Conservation (phyloP, 2,797 vertebrate species). For the Miichthys miiuy region DNA sequence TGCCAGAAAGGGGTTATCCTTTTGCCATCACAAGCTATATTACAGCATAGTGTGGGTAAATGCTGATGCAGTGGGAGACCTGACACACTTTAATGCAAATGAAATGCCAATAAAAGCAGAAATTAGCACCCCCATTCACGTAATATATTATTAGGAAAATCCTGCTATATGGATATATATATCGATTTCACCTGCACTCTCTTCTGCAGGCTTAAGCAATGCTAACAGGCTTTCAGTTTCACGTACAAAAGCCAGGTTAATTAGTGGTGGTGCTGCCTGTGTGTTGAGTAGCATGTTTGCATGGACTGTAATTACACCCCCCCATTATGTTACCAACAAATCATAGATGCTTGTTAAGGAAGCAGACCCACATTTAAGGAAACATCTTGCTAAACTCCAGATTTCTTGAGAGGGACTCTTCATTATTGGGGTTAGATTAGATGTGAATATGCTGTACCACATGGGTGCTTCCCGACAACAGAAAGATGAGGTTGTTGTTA, state of each 20-base stretch:
- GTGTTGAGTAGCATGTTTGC: constrained; percentile 21
- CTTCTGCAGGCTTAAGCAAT: neutral
- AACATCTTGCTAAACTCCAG: constrained; percentile 9
- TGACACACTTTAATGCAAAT: constrained; percentile 1
- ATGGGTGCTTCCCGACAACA: constrained; percentile 2
- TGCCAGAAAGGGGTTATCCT: constrained; percentile 14
- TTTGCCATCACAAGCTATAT: constrained; percentile 18
- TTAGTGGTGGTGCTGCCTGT: constrained; percentile 27
- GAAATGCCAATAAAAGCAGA: constrained; percentile 16
- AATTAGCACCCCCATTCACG: neutral
- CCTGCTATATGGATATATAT: neutral
- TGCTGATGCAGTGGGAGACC: neutral
- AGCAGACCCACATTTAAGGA: constrained; percentile 5
- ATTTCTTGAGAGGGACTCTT: neutral
- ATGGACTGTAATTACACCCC: constrained; percentile 33
- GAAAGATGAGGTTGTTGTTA: neutral
- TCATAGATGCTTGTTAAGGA: constrained; percentile 24
- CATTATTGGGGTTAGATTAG: neutral
- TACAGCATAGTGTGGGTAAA: constrained; percentile 3
- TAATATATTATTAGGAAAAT: neutral
- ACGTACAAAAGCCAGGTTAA: constrained; percentile 41
- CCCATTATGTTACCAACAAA: constrained; percentile 16
- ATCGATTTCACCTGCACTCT: neutral
- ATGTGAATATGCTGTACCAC: neutral
- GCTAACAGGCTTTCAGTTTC: constrained; percentile 11